phyloP scores from a whole-genome alignment of 2,113 vertebrate species.

The Peucedramus taeniatus region DNA sequence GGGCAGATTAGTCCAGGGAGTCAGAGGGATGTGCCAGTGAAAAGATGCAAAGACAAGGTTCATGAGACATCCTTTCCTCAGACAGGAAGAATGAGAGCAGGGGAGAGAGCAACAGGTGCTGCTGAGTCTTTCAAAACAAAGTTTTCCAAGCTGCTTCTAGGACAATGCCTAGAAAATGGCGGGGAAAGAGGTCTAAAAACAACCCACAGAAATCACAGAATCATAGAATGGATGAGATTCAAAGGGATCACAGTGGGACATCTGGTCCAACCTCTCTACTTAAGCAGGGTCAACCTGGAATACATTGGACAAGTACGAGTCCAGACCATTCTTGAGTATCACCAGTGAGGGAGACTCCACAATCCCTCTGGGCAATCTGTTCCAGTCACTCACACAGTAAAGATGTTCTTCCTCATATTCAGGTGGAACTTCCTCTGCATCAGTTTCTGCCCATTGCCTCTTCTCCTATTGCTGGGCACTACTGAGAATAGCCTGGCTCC shows the following conservation, averaged over 20 bases:
- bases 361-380: not conserved
- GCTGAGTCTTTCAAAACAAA: not conserved
- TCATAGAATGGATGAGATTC: not conserved
- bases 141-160: not conserved
- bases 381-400: not conserved
- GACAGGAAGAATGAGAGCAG: not conserved
- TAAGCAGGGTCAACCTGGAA: not conserved
- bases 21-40: not conserved
- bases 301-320: not conserved
- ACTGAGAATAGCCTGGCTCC: not conserved
- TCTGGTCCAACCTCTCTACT: not conserved
- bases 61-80: not conserved
- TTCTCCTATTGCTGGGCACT: not conserved
- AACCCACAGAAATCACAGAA: not conserved
- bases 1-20: not conserved
- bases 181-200: not conserved
- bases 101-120: not conserved
- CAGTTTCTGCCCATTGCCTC: not conserved
- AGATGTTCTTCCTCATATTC: not conserved
- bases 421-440: not conserved
- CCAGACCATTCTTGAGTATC: not conserved
- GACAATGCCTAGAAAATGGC: not conserved
- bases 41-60: not conserved
- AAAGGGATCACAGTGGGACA: not conserved
- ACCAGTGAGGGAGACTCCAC: not conserved